A percentile compares a stretch with the other conserved stretches of the same genome.
phyloP scores from a whole-genome alignment of 2,888 invertebrate genomes.

The Tenthredo mesomela region DNA sequence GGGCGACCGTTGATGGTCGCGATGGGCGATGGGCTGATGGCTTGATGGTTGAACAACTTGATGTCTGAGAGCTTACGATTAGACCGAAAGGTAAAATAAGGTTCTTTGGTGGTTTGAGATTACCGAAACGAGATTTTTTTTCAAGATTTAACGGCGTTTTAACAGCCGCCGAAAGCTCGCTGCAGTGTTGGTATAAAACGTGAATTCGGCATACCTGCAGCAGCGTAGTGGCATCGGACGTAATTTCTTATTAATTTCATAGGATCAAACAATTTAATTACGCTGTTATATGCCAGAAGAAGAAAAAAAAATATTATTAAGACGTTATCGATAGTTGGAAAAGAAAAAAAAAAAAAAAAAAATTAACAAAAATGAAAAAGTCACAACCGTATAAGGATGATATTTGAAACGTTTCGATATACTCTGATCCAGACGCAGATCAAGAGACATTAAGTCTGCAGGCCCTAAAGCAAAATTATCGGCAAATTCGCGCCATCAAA shows the following conservation, averaged over 20 bases:
- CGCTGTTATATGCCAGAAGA: neutral
- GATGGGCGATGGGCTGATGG: slow-evolving; percentile 50
- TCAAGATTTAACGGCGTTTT: slow-evolving; percentile 43
- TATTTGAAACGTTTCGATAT: neutral
- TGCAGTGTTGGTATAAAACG: neutral
- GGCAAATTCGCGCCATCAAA: slow-evolving; percentile 48
- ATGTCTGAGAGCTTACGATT: slow-evolving; percentile 36
- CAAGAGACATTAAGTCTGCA: neutral
- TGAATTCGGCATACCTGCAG: neutral
- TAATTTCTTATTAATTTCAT: neutral
- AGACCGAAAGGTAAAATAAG: neutral
- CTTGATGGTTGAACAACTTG: slow-evolving; percentile 5
- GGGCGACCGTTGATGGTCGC: slow-evolving; percentile 52
- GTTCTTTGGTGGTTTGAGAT: neutral
- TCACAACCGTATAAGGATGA: neutral
- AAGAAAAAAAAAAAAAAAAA: neutral
- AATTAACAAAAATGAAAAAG: neutral
- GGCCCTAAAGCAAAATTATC: slow-evolving; percentile 32
- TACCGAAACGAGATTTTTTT: slow-evolving; percentile 4
- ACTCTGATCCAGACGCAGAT: neutral
- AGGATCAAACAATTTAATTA: neutral
- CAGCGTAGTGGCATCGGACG: neutral
- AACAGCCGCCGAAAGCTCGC: slow-evolving; percentile 30
- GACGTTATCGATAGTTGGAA: neutral
- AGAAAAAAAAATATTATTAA: neutral